Evolutionary conservation across 2,113 vertebrate species (phyloP).

Genomic region (Aythya baeri): DNA sequence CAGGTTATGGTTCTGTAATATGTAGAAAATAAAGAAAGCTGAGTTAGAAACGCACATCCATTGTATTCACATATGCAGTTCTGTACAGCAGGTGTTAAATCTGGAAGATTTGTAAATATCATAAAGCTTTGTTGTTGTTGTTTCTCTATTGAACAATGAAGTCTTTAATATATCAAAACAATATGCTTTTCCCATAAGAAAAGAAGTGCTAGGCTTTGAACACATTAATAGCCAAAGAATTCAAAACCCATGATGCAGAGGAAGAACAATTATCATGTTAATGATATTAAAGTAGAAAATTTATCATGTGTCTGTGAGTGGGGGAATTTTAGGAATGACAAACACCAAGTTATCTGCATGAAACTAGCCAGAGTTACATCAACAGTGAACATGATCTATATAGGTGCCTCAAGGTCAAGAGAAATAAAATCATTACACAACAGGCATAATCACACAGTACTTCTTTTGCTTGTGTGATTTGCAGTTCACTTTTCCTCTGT

Average conservation of each 20-base stretch:
- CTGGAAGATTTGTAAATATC: neutral
- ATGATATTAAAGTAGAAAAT: neutral
- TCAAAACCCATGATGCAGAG: neutral
- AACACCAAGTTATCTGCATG: neutral
- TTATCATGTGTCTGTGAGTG: neutral
- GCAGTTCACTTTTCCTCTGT: neutral
- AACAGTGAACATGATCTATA: neutral
- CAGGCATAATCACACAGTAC: neutral
- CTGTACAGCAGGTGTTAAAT: neutral
- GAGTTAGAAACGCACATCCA: neutral
- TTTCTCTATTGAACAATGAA: neutral
- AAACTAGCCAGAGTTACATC: neutral
- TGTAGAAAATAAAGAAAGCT: neutral
- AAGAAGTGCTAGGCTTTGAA: neutral
- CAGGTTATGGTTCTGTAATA: neutral
- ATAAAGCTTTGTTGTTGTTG: neutral
- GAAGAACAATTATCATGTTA: neutral
- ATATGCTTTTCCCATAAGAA: neutral
- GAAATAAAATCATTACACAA: neutral
- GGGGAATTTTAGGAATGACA: neutral
- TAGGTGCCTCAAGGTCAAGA: neutral
- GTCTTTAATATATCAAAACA: neutral
- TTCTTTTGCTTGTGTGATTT: neutral
- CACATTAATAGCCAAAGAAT: neutral
- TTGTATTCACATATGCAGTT: neutral